Evolutionary conservation across 2,888 invertebrate genomes (phyloP), one percentile per base, ranked within the genome.

Genomic region (Yponomeuta evonymella): DNA sequence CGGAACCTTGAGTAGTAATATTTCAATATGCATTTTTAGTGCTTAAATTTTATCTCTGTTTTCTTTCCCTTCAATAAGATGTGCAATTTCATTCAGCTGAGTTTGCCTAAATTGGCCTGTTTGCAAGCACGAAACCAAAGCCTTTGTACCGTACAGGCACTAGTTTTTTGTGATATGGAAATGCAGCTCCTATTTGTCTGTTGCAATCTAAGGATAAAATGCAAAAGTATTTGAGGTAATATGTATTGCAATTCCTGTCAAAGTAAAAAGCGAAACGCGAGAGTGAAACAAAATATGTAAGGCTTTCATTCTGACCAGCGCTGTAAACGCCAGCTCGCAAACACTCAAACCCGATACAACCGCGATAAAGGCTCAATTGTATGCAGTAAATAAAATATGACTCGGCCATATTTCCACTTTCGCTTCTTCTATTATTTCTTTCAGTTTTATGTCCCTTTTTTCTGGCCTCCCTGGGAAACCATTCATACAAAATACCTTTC

Each of bases 331-430:
- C 81, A 79, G 83, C 84, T 85, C 82, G 81, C 81, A 82, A 86
- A 86, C 81, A 84, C 83, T 86, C 83, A 85, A 85, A 89, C 86
- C 84, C 83, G 83, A 88, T 88, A 89, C 88, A 88, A 85, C 87
- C 81, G 87, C 87, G 90, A 90, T 92, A 90, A 88, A 91, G 89
- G 90, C 86, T 87, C 90, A 84, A 91, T 91, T 92, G 91, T 90
- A 87, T 89, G 88, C 87, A 90, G 91, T 91, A 92, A 92, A 92
- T 92, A 92, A 92, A 90, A 92, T 91, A 92, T 91, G 88, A 89
- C 88, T 89, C 87, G 87, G 83, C 85, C 88, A 89, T 91, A 89
- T 89, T 90, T 90, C 88, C 86, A 88, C 88, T 87, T 90, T 89
- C 88, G 87, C 88, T 89, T 89, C 87, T 88, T 87, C 83, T 79